These are phyloP conservation scores for Cepphus grylle DNA, from an alignment of 2,113 vertebrate species.

Conservation along the genomic window DNA sequence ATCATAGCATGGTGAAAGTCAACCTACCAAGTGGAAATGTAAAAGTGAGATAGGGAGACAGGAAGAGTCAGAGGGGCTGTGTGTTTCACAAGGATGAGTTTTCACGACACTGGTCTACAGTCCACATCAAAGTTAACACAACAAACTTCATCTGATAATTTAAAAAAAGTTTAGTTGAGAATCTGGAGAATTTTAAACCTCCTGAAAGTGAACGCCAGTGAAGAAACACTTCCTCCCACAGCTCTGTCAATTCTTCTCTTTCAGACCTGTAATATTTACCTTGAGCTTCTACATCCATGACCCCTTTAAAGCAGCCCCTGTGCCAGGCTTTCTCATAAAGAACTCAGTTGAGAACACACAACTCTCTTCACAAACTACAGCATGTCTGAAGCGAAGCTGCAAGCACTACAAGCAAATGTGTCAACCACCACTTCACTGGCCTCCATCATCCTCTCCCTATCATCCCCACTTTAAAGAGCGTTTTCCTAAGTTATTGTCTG, in stretches of 20 bases:
- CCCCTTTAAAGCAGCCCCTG: background rate
- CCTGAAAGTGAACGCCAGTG: background rate
- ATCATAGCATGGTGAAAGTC: background rate
- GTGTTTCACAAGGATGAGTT: background rate
- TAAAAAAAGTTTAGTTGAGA: background rate
- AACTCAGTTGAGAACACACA: background rate
- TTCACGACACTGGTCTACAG: background rate
- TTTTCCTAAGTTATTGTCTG: conserved; percentile 23
- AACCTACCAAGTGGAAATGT: background rate
- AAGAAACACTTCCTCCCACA: background rate
- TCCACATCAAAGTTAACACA: background rate
- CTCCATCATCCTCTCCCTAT: background rate
- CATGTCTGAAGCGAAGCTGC: background rate
- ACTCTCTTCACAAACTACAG: background rate
- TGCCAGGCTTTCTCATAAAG: background rate
- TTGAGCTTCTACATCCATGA: background rate
- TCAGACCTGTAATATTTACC: background rate
- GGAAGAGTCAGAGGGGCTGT: background rate
- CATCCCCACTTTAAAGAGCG: background rate
- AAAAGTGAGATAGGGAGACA: background rate
- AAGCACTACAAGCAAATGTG: background rate
- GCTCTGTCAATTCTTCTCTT: background rate
- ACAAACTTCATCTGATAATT: background rate
- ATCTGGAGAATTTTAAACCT: background rate
- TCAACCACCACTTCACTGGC: background rate